Base-by-base conservation (phyloP, 53 echinoderm and acorn worm genomes). In the Temnopleurus reevesii region DNA sequence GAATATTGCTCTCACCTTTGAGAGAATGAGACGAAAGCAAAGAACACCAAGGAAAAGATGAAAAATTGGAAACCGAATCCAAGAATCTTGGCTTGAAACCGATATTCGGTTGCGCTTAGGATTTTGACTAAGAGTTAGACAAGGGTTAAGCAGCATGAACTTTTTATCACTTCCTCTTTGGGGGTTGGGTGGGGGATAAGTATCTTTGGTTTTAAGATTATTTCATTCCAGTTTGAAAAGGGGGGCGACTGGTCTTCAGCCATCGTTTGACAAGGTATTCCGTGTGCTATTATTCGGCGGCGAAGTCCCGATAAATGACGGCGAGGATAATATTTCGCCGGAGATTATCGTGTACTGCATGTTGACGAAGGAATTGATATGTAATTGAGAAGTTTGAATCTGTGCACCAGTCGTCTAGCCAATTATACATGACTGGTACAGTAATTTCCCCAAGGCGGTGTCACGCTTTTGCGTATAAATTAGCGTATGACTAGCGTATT, bases 121-220 rank as follows among this genome's bases (percentile, higher is more conserved):
- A 45, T 33, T 46, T 77, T 46, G 77, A 77, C 77, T 77, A 2
- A 15, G 24, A 10, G 77, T 77, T 46, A 25, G 34, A 13, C 24
- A 24, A 77, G 45, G 77, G 77, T 77, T 77, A 77, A 77, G 77
- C 15, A 46, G 77, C 44, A 46, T 77, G 77, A 77, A 77, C 77
- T 46, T 46, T 77, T 77, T 77, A 77, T 77, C 77, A 41, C 34
- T 77, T 77, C 46, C 43, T 77, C 46, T 63, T 63, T 63, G 38
- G 45, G 43, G 45, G 45, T 29, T 77, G 26, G 45, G 43, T 77
- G 26, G 77, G 77, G 46, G 45, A 53, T 77, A 45, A 77, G 44
- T 77, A 77, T 46, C 46, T 45, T 25, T 77, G 45, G 77, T 23
- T 77, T 43, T 23, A 77, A 77, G 46, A 77, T 77, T 63, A 63